These are phyloP conservation scores for Diglossa cyanea DNA, from an alignment of 2,797 vertebrate genomes.

Conservation along the genomic window DNA sequence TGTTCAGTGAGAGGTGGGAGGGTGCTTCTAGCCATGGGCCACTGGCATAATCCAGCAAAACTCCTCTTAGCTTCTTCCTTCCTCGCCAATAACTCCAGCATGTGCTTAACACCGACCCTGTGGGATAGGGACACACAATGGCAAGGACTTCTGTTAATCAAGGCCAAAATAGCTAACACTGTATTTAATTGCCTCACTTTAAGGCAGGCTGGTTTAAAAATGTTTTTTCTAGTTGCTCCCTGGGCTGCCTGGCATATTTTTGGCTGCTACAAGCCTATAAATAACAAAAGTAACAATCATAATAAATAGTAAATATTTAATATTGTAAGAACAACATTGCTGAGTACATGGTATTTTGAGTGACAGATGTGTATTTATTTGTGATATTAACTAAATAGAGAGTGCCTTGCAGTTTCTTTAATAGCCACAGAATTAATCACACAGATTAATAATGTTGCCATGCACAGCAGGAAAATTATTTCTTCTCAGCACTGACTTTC, in stretches of 20 bases:
- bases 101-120: neutral
- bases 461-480: conserved; percentile 31
- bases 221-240: neutral
- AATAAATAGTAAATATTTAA: conserved; percentile 62
- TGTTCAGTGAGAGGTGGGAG: neutral
- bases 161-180: neutral
- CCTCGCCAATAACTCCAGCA: neutral
- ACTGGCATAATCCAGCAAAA: neutral
- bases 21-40: neutral
- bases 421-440: conserved; percentile 65
- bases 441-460: conserved; percentile 51
- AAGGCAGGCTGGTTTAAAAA: neutral
- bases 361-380: conserved; percentile 39
- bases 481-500: conserved; percentile 1
- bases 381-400: conserved; percentile 47
- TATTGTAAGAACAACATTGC: neutral
- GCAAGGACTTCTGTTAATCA: neutral
- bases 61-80: neutral
- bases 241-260: neutral
- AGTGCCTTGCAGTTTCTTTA: conserved; percentile 46
- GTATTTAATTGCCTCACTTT: neutral
- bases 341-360: conserved; percentile 33
- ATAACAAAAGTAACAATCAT: conserved; percentile 20
- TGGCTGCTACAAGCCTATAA: conserved; percentile 15
- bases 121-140: neutral